Conservation (phyloP, 2,888 invertebrate genomes). For the Pandemis heparana region DNA sequence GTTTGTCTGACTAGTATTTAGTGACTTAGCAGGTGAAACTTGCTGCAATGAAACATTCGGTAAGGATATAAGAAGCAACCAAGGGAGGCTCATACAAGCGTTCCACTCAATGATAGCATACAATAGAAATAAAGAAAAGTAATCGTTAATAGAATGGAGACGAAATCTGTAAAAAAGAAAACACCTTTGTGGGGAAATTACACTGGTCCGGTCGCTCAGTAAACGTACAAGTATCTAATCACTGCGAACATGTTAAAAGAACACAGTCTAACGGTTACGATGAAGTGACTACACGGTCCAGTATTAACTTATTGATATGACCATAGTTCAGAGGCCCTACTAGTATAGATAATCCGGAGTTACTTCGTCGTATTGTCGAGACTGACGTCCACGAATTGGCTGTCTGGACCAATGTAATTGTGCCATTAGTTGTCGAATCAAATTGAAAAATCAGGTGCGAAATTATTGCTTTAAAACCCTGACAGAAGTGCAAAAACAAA, state of each 20-base stretch:
- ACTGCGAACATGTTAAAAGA: neutral
- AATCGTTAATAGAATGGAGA: constrained; percentile 36
- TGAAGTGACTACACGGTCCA: too few relatives aligned
- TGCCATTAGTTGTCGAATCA: constrained; percentile 23
- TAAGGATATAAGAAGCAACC: constrained; percentile 72
- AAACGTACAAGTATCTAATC: neutral
- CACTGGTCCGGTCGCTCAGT: neutral
- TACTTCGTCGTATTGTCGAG: neutral
- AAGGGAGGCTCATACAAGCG: constrained; percentile 63
- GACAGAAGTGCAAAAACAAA: constrained; percentile 23
- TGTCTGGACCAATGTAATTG: neutral
- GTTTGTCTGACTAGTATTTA: constrained; percentile 77
- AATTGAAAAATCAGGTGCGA: constrained; percentile 13
- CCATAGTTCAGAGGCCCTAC: too few relatives aligned
- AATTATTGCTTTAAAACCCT: neutral
- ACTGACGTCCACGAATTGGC: neutral
- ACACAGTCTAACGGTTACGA: too few relatives aligned
- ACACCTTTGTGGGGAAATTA: constrained; percentile 1
- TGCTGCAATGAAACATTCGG: constrained; percentile 83
- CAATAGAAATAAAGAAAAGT: constrained; percentile 47
- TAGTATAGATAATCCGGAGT: too few relatives aligned
- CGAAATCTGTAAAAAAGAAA: constrained; percentile 40
- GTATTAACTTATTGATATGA: too few relatives aligned
- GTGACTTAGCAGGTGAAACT: constrained; percentile 84
- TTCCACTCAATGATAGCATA: constrained; percentile 54